phyloP scores from a whole-genome alignment of 2,113 vertebrate species.

The Oxygymnocypris stewartii region DNA sequence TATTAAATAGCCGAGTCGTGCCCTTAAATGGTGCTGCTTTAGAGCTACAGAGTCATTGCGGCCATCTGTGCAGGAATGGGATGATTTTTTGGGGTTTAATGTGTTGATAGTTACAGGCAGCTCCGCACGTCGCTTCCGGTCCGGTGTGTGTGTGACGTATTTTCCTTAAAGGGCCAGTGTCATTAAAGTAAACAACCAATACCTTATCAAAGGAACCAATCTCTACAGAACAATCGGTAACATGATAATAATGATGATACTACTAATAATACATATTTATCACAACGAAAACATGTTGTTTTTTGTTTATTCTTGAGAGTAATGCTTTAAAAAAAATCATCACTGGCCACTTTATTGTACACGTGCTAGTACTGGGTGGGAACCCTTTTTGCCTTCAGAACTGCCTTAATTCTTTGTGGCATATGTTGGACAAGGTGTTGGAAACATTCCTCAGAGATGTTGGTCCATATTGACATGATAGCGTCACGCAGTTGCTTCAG shows the following conservation, averaged over 20 bases:
- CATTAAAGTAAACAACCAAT: neutral
- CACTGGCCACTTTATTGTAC: too few relatives aligned
- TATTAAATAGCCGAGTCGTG: neutral
- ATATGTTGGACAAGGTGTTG: too few relatives aligned
- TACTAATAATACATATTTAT: neutral
- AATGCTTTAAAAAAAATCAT: neutral
- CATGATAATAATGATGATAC: too few relatives aligned
- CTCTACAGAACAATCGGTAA: neutral
- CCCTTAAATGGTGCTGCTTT: neutral
- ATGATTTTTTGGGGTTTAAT: neutral
- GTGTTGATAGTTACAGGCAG: constrained; percentile 11
- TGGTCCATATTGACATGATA: too few relatives aligned
- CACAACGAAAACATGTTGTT: neutral
- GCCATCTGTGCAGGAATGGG: neutral
- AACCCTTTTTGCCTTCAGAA: too few relatives aligned
- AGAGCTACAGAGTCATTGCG: neutral
- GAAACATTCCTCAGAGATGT: too few relatives aligned
- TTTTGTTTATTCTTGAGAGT: neutral
- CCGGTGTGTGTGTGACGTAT: neutral
- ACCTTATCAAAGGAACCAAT: neutral
- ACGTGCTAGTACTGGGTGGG: too few relatives aligned
- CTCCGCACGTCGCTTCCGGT: neutral
- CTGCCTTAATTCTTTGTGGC: too few relatives aligned
- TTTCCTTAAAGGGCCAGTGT: constrained; percentile 45
- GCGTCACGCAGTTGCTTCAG: too few relatives aligned